Evolutionary conservation across 2,113 vertebrate genomes (phyloP).

Genomic region (Chitala chitala): DNA sequence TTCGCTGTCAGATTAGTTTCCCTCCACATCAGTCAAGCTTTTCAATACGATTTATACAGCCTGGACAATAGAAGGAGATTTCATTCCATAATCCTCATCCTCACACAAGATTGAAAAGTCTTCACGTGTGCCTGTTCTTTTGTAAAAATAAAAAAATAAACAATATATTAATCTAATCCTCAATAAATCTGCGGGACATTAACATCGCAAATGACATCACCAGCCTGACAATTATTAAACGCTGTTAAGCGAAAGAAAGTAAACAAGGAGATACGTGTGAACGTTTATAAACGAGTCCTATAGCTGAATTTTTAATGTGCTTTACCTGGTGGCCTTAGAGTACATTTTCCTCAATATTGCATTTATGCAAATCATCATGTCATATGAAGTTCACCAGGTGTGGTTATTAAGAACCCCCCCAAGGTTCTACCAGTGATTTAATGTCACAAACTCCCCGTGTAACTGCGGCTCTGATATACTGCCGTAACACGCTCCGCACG

Average conservation of each 20-base stretch:
- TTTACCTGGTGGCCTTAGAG: too few species aligned
- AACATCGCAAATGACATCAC: not conserved
- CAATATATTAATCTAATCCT: slow-evolving; percentile 25
- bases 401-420: too few species aligned
- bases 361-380: too few species aligned
- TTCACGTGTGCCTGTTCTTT: slow-evolving; percentile 30
- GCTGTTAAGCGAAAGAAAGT: not conserved
- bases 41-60: slow-evolving; percentile 36
- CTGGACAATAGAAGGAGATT: slow-evolving; percentile 49
- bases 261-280: not conserved
- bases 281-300: too few species aligned
- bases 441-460: not conserved
- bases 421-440: not conserved
- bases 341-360: too few species aligned
- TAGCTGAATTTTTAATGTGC: too few species aligned
- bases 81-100: slow-evolving; percentile 57
- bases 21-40: slow-evolving; percentile 47
- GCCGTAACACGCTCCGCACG: too few species aligned
- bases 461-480: too few species aligned
- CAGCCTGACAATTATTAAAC: not conserved
- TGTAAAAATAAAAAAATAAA: slow-evolving; percentile 40
- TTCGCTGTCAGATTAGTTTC: slow-evolving; percentile 47
- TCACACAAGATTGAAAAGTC: slow-evolving; percentile 44
- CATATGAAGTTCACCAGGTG: too few species aligned
- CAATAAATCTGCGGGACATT: not conserved